Evolutionary conservation across 1,140 invertebrate genomes (phyloP).

Genomic region (Nephotettix cincticeps): DNA sequence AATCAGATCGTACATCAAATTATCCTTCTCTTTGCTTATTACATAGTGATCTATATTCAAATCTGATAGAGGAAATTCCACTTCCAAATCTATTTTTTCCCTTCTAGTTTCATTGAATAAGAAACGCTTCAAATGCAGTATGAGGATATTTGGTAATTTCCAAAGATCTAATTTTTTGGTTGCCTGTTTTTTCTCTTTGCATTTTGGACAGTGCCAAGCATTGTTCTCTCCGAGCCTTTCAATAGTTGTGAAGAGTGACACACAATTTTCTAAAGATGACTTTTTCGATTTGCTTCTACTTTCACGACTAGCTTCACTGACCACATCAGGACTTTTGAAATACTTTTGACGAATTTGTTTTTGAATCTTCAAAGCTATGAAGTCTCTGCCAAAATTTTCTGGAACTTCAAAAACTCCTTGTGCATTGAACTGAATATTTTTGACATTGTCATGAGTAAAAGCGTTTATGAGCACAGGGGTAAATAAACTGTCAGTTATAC

Average conservation of each 20-base stretch:
- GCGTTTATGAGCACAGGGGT: background rate
- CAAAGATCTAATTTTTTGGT: constrained; percentile 88
- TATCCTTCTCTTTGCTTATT: constrained; percentile 35
- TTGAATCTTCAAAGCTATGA: constrained; percentile 17
- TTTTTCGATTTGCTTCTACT: background rate
- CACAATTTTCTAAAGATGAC: constrained; percentile 31
- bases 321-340: background rate
- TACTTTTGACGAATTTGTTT: constrained; percentile 5
- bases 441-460: background rate
- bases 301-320: background rate
- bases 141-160: constrained; percentile 79
- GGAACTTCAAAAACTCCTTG: background rate
- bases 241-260: constrained; percentile 34
- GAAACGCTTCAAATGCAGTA: constrained; percentile 55
- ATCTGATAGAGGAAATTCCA: constrained; percentile 54
- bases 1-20: constrained; percentile 55
- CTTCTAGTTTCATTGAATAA: constrained; percentile 49
- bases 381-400: constrained; percentile 5
- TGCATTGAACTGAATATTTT: background rate
- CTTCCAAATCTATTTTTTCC: constrained; percentile 56
- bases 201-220: constrained; percentile 67
- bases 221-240: constrained; percentile 38
- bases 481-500: background rate
- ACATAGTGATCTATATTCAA: constrained; percentile 51
- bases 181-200: constrained; percentile 76